These are phyloP conservation scores for Myotis myotis DNA, from an alignment of 2,797 vertebrate genomes.

Conservation along the genomic window DNA sequence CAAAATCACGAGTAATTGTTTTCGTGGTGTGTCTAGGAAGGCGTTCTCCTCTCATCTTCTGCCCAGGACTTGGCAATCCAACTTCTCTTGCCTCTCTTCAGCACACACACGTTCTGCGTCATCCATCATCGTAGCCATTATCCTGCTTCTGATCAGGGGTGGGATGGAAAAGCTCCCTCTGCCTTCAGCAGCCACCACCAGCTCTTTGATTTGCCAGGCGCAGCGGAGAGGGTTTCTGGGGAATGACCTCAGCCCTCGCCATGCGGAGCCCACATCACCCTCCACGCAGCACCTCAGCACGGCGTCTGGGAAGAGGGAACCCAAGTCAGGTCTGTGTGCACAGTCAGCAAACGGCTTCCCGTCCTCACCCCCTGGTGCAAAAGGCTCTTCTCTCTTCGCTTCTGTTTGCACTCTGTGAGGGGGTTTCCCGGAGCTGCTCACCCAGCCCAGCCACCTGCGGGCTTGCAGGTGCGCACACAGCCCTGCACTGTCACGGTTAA, in stretches of 20 bases:
- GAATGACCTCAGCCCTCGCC: slow-evolving; percentile 55
- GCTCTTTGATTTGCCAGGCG: slow-evolving; percentile 71
- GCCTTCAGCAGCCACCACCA: slow-evolving; percentile 52
- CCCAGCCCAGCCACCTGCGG: slow-evolving; percentile 64
- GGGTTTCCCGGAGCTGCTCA: slow-evolving; percentile 49
- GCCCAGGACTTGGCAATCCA: not conserved
- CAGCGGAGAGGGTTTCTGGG: slow-evolving; percentile 52
- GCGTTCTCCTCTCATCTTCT: slow-evolving; percentile 51
- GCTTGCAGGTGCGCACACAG: slow-evolving; percentile 59
- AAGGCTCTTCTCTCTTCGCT: not conserved
- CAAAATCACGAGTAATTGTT: slow-evolving; percentile 67
- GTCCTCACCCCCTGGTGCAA: too few relatives aligned
- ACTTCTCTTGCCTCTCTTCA: not conserved
- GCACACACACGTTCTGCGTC: not conserved
- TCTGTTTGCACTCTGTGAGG: fast-evolving
- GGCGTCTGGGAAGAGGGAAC: not conserved
- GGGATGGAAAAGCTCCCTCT: slow-evolving; percentile 38
- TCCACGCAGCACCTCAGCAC: not conserved
- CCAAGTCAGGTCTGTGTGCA: not conserved
- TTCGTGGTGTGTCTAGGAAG: slow-evolving; percentile 59
- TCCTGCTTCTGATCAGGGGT: slow-evolving; percentile 47
- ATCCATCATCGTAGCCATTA: slow-evolving; percentile 54
- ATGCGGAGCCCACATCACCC: not conserved
- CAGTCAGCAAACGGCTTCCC: not conserved
- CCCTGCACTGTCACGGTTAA: slow-evolving; percentile 18